Base-by-base conservation (phyloP, 2,888 invertebrate genomes). In the Drosophila hamatofila region DNA sequence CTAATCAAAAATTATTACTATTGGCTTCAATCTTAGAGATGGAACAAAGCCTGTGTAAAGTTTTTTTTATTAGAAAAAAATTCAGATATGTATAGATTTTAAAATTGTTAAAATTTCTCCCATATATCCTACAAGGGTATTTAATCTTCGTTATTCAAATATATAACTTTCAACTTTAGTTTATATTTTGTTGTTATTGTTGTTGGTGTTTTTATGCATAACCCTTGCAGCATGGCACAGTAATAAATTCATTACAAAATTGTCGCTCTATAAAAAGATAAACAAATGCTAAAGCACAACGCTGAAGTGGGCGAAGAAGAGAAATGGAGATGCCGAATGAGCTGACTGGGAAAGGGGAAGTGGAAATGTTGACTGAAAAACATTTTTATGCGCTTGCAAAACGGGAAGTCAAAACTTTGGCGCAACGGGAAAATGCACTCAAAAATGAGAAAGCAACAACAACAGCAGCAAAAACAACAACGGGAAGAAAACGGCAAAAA, bases 241-340 rank as follows among this genome's bases (percentile, higher is more conserved):
- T 87, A 84, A 84, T 84, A 84, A 84, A 84, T 84, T 84, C 89
- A 84, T 84, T 84, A 89, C 81, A 78, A 84, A 84, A 84, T 84
- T 89, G 84, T 84, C 89, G 84, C 84, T 84, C 72, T 75, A 79
- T 73, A 87, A 87, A 88, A 81, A 89, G 79, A 89, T 88, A 89
- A 84, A 89, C 76, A 83, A 89, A 83, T 72, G 78, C 77, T 71
- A 64, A 63, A 64, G 75, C 54, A 48, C 25, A 12, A 25, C 30
- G 46, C 18, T 39, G 48, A 27, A 33, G 48, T 30, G 54, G 42
- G 46, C 11, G 30, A 11, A 27, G 9, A 27, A 16, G 16, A 23
- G 52, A 33, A 35, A 23, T 9, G 37, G 35, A 37, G 52, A 37
- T 23, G 23, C 35, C 25, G 37, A 39, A 35, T 23, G 54, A 11